phyloP scores from a whole-genome alignment of 2,797 vertebrate species.

The Harpagifer antarcticus region DNA sequence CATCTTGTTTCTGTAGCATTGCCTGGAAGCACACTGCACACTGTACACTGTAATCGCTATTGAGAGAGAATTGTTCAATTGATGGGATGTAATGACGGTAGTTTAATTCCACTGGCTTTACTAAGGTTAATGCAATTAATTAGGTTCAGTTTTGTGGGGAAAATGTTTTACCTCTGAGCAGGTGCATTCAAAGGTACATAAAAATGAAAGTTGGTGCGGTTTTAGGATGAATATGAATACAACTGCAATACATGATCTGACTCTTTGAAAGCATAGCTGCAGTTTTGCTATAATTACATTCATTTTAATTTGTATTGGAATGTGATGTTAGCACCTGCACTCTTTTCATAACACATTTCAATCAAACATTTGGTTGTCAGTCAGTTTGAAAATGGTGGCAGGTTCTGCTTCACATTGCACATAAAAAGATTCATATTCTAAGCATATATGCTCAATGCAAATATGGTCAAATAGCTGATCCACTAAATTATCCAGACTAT shows the following conservation, averaged over 20 bases:
- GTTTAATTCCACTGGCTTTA: background rate
- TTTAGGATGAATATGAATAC: background rate
- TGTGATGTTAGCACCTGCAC: background rate
- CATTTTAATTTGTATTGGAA: background rate
- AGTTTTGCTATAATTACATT: background rate
- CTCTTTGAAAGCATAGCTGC: conserved; percentile 1
- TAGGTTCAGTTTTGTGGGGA: conserved; percentile 1
- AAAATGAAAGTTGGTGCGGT: background rate
- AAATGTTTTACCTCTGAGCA: conserved; percentile 4
- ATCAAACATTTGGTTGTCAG: background rate
- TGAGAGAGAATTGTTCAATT: background rate
- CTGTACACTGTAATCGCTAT: background rate
- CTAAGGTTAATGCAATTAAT: background rate
- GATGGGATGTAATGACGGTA: background rate
- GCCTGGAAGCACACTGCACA: background rate
- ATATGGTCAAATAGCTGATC: conserved; percentile 5
- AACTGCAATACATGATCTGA: conserved; percentile 1
- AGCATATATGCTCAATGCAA: background rate
- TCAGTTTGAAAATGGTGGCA: background rate
- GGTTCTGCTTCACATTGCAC: background rate
- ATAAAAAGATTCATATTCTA: background rate
- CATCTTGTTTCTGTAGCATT: background rate
- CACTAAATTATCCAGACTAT: background rate
- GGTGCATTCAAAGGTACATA: background rate
- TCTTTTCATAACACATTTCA: conserved; percentile 6